phyloP scores from a whole-genome alignment of 2,113 vertebrate species.

The Pygoscelis adeliae region DNA sequence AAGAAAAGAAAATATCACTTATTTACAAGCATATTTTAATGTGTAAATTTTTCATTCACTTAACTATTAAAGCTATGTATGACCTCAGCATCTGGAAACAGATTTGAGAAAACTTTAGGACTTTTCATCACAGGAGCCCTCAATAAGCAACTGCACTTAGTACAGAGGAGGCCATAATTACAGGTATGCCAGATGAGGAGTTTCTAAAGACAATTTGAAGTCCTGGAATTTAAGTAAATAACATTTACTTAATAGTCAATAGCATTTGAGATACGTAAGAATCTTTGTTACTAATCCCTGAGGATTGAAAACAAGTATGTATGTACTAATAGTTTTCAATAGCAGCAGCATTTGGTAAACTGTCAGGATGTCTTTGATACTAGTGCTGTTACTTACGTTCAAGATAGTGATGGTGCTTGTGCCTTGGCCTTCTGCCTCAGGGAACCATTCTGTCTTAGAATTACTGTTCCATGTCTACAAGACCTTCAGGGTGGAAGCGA shows the following conservation, averaged over 20 bases:
- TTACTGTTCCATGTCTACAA: neutral
- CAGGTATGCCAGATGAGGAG: neutral
- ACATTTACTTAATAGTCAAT: neutral
- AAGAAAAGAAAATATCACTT: neutral
- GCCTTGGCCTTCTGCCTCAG: neutral
- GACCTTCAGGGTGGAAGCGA: neutral
- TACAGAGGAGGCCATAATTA: neutral
- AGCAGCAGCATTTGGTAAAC: neutral
- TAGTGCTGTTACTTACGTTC: neutral
- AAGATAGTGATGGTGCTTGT: neutral
- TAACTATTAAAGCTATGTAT: neutral
- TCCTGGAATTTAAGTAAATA: neutral
- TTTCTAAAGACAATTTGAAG: neutral
- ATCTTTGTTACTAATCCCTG: neutral
- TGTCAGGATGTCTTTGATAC: neutral
- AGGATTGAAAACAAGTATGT: neutral
- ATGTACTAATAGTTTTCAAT: neutral
- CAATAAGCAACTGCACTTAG: neutral
- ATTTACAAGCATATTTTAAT: neutral
- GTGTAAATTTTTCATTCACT: neutral
- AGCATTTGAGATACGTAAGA: neutral
- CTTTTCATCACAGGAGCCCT: neutral
- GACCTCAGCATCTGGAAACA: neutral
- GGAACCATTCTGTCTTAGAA: neutral
- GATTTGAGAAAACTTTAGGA: neutral